phyloP scores from a whole-genome alignment of 2,888 invertebrate genomes.

The Perizoma affinitatum region DNA sequence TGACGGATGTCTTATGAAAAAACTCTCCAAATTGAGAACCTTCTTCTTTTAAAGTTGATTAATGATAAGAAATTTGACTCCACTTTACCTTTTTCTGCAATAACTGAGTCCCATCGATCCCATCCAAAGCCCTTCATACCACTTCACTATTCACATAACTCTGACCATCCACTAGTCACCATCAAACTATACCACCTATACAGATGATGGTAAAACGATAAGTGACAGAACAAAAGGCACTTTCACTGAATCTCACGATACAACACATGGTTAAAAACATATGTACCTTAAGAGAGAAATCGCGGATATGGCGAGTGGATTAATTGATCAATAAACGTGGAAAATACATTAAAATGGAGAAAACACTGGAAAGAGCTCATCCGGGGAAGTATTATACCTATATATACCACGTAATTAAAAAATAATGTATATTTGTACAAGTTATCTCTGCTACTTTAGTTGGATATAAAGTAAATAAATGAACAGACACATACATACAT shows the following conservation, averaged over 20 bases:
- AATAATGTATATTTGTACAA: too few relatives aligned
- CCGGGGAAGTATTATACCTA: too few relatives aligned
- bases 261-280: slow-evolving; percentile 32
- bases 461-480: too few relatives aligned
- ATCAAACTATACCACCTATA: slow-evolving; percentile 36
- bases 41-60: too few relatives aligned
- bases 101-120: neutral
- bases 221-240: slow-evolving; percentile 49
- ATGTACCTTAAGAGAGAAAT: slow-evolving; percentile 42
- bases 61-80: too few relatives aligned
- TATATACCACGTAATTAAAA: too few relatives aligned
- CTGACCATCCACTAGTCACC: slow-evolving; percentile 1
- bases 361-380: neutral
- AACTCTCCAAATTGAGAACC: too few relatives aligned
- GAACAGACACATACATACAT: too few relatives aligned
- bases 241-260: slow-evolving; percentile 39
- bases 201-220: slow-evolving; percentile 41
- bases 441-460: too few relatives aligned
- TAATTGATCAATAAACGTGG: slow-evolving; percentile 26
- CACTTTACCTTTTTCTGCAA: too few relatives aligned
- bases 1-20: too few relatives aligned
- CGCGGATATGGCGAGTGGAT: slow-evolving; percentile 42
- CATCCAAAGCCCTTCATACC: slow-evolving; percentile 3
- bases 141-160: slow-evolving; percentile 13
- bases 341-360: slow-evolving; percentile 2